These are phyloP conservation scores for Molorchus minor DNA, from an alignment of 2,888 invertebrate species.

Conservation along the genomic window DNA sequence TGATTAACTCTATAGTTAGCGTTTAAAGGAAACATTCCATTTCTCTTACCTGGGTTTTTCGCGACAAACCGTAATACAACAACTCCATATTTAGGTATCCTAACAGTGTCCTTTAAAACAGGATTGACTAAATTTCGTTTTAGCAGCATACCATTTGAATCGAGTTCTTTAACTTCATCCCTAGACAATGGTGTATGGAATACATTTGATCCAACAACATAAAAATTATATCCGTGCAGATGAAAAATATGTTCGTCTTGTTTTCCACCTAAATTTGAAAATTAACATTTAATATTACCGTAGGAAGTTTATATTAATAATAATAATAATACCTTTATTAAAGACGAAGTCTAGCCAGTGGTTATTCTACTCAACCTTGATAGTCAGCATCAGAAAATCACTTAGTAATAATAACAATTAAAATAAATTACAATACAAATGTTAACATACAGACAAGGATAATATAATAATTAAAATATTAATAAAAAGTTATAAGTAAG, in stretches of 20 bases:
- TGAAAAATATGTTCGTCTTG: constrained; percentile 76
- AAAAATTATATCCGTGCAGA: constrained; percentile 78
- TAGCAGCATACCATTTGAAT: constrained; percentile 65
- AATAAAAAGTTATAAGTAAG: no score
- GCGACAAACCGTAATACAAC: constrained; percentile 78
- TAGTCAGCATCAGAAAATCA: no score
- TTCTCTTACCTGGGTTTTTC: constrained; percentile 72
- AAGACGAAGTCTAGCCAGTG: no score
- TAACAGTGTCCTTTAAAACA: constrained; percentile 76
- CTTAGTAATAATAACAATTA: no score
- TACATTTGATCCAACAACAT: constrained; percentile 70
- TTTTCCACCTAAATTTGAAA: constrained; percentile 66
- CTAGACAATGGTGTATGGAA: constrained; percentile 66
- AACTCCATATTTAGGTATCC: constrained; percentile 75
- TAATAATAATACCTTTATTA: no score
- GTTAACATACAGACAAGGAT: no score
- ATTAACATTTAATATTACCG: neutral
- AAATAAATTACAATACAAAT: no score
- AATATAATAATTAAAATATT: no score
- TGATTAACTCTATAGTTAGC: no score
- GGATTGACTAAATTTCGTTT: constrained; percentile 69
- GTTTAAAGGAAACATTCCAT: no score
- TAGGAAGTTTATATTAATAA: no score
- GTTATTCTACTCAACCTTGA: no score
- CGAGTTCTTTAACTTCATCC: constrained; percentile 67